Base-by-base conservation (phyloP, 2,888 invertebrate species). In the Choreutis nemorana region DNA sequence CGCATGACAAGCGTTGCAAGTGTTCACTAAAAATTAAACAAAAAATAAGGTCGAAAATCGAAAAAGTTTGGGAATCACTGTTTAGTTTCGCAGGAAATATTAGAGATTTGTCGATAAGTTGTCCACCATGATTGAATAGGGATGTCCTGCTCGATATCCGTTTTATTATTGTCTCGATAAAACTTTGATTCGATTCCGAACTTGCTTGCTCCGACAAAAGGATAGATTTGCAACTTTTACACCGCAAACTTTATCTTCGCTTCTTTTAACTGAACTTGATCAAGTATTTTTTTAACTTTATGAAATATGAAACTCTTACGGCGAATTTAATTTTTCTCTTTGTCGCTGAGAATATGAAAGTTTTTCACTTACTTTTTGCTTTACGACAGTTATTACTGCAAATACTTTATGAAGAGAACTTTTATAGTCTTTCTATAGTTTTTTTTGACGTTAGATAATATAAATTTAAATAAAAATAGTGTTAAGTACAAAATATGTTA, bases 151-250 rank as follows among this genome's bases (percentile, higher is more conserved):
- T 46, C 61, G 60, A 68, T 75, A 70, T 73, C 71, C 65, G 63
- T 55, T 61, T 62, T 54, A 70, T 75, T 73, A 72, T 67, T 56
- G 64, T 55, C 40, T 48, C 59, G 64, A 64, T 68, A 60, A 70
- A 77, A 77, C 59, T 77, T 78, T 70, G 71, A 77, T 78, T 71
- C 58, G 70, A 68, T 73, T 65, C 56, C 51, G 48, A 57, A 59
- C 56, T 60, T n/a, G 62, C 50, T 71, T 70, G 47, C 50, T 60
- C 55, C 50, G 53, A 48, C 44, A 44, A 47, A 46, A 52, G 54
- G 60, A 50, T 61, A 58, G 43, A 60, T 60, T 60, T 52, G 49
- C 48, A 63, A 61, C 55, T 62, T 61, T 55, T 48, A 44, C 38
- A 39, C 51, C 42, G 48, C 39, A 48, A 55, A 47, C 55, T 50